phyloP scores from a whole-genome alignment of 2,888 invertebrate species.

The Himalopsyche anomala region DNA sequence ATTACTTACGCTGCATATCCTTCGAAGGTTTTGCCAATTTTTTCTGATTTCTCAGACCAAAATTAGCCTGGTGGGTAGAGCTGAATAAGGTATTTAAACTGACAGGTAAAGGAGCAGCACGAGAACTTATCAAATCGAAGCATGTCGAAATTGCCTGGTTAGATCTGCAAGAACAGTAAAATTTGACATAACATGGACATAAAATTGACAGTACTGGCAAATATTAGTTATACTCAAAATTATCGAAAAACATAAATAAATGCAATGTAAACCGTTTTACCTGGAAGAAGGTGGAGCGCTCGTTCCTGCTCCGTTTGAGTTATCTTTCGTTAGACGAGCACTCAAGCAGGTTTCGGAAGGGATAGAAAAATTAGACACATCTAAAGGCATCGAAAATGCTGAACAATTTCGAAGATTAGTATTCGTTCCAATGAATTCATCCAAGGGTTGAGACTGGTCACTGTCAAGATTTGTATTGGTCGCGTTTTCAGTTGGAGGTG shows the following conservation, averaged over 20 bases:
- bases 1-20: conserved; percentile 19
- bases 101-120: conserved; percentile 68
- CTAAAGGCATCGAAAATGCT: background rate
- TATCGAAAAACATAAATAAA: too few relatives aligned
- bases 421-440: background rate
- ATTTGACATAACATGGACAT: too few relatives aligned
- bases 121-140: conserved; percentile 59
- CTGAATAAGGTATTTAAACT: conserved; percentile 74
- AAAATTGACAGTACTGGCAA: too few relatives aligned
- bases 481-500: background rate
- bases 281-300: background rate
- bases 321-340: conserved; percentile 2
- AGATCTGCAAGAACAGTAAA: conserved; percentile 47
- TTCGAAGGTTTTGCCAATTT: conserved; percentile 54
- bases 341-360: background rate
- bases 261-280: background rate
- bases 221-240: too few relatives aligned
- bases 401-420: background rate
- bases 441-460: background rate
- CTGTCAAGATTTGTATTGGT: background rate
- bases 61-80: conserved; percentile 66
- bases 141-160: conserved; percentile 57
- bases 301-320: background rate
- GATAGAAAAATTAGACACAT: background rate
- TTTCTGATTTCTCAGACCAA: conserved; percentile 30